Evolutionary conservation across 2,113 vertebrate species (phyloP), one percentile per base, ranked within the genome.

Genomic region (Vimba vimba): DNA sequence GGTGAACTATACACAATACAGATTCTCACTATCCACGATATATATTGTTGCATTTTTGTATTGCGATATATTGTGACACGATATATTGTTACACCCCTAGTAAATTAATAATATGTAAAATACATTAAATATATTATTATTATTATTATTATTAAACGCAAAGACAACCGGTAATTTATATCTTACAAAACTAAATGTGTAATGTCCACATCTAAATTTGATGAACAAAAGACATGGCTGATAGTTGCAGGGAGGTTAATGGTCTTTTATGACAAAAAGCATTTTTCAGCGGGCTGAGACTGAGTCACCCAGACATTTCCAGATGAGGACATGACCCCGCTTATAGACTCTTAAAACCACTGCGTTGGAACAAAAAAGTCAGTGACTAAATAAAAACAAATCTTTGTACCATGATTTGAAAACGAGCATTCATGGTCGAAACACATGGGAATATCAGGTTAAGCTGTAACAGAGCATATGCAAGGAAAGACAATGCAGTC

Each of bases 361-460:
- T 77, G 81, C 75, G 39, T n/a, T 68, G 77, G 86, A 90, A 91
- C 74, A 89, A 90, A 91, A 90, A 89, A 83, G 90, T 92, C 85
- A 92, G 69, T 81, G 1, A 78, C 45, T n/a, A 19, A 75, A 90
- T 79, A 91, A 89, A 91, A 84, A 36, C 25, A 36, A 15, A 52
- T 64, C 84, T 88, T 90, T 91, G 90, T 92, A 79, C 60, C 62
- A 21, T 43, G 7, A 43, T 82, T 79, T 85, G n/a, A 47, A 75
- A 87, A 80, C 33, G 6, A 50, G 60, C 33, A 79, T 77, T 88
- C 43, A 64, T 39, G 6, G 39, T 3, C 23, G 45, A 81, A 12
- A 55, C 45, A 62, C 83, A 78, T 75, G 25, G 43, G 52, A 83
- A 75, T 30, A 85, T 52, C 60, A 71, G 79, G 43, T 55, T 52